phyloP scores from a whole-genome alignment of 2,113 vertebrate genomes.

The Sinocyclocheilus rhinocerous region DNA sequence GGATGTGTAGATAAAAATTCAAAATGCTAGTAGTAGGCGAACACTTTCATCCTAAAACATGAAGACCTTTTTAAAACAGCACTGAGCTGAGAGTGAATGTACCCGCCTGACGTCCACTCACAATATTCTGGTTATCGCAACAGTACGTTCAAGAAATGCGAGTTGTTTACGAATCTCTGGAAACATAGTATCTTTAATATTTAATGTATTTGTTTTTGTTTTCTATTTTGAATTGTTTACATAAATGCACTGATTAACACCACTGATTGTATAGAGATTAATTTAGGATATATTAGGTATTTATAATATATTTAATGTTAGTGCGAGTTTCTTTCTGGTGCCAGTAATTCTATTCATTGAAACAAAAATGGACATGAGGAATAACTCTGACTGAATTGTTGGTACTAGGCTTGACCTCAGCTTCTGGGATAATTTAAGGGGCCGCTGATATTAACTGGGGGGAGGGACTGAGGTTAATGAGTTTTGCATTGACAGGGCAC shows the following conservation, averaged over 20 bases:
- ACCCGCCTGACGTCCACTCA: not conserved
- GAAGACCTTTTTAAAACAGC: not conserved
- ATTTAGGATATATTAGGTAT: slow-evolving; percentile 34
- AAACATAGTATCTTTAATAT: slow-evolving; percentile 42
- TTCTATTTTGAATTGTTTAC: slow-evolving; percentile 40
- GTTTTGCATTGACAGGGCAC: slow-evolving; percentile 7
- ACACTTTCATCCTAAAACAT: slow-evolving; percentile 1
- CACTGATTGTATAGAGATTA: slow-evolving; percentile 50
- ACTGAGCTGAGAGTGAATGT: slow-evolving; percentile 43
- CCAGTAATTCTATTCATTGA: slow-evolving; percentile 34
- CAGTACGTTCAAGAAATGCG: slow-evolving; percentile 46
- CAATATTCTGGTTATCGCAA: slow-evolving; percentile 45
- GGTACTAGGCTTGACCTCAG: slow-evolving; percentile 16
- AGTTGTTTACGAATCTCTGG: slow-evolving; percentile 47
- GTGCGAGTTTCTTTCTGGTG: slow-evolving; percentile 31
- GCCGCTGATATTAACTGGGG: not conserved
- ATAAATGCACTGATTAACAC: slow-evolving; percentile 52
- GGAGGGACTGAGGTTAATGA: slow-evolving; percentile 10
- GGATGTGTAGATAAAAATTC: slow-evolving; percentile 7
- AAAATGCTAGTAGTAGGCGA: not conserved
- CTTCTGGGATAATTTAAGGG: slow-evolving; percentile 7
- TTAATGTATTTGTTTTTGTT: slow-evolving; percentile 40
- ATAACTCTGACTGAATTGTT: slow-evolving; percentile 28
- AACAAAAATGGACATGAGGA: slow-evolving; percentile 27
- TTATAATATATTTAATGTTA: slow-evolving; percentile 41